These are phyloP conservation scores for Coranthus polyacanthus DNA, from an alignment of 2,797 vertebrate genomes.

Conservation along the genomic window DNA sequence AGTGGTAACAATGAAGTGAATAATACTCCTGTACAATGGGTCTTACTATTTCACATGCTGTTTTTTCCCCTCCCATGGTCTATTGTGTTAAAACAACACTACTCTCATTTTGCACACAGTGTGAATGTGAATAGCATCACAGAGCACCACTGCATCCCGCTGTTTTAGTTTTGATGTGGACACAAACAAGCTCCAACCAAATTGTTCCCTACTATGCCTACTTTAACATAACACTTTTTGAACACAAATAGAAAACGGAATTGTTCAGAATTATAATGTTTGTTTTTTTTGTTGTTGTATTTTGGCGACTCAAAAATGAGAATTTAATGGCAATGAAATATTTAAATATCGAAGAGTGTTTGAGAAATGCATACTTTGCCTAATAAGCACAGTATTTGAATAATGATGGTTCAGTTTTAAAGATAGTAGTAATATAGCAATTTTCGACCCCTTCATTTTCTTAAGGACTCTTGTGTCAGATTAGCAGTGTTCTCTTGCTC, in stretches of 20 bases:
- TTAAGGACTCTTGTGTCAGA: slow-evolving; percentile 79
- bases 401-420: slow-evolving; percentile 60
- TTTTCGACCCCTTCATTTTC: slow-evolving; percentile 72
- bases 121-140: slow-evolving; percentile 80
- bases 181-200: slow-evolving; percentile 68
- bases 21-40: slow-evolving; percentile 79
- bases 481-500: slow-evolving; percentile 77
- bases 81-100: slow-evolving; percentile 81
- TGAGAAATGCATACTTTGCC: slow-evolving; percentile 1
- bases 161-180: slow-evolving; percentile 75
- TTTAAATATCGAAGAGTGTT: slow-evolving; percentile 2
- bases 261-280: slow-evolving; percentile 9
- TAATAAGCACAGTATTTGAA: slow-evolving; percentile 32
- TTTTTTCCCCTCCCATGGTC: slow-evolving; percentile 63
- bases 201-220: slow-evolving; percentile 54
- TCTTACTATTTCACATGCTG: slow-evolving; percentile 80
- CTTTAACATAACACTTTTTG: slow-evolving; percentile 49
- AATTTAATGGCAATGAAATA: neutral
- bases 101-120: slow-evolving; percentile 79
- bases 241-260: slow-evolving; percentile 22
- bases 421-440: slow-evolving; percentile 42
- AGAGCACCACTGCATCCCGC: slow-evolving; percentile 68
- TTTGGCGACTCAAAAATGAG: neutral
- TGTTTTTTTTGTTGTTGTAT: neutral
- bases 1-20: slow-evolving; percentile 80